Evolutionary conservation across 2,797 vertebrate genomes (phyloP).

Genomic region (Pseudochirops corinnae): DNA sequence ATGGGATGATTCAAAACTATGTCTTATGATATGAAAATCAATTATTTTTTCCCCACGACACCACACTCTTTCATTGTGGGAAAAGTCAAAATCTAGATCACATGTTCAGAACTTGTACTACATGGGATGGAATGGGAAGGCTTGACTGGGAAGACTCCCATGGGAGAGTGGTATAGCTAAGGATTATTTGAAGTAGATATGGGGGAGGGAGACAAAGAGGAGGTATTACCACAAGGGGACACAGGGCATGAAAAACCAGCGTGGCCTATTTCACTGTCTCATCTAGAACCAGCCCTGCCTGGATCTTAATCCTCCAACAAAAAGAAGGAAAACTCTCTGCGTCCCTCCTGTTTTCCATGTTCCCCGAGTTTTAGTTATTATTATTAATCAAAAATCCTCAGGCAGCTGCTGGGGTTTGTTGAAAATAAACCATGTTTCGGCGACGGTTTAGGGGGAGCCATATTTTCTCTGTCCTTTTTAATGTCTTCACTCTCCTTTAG

Average conservation of each 20-base stretch:
- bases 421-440: conserved; percentile 48
- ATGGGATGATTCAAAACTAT: neutral
- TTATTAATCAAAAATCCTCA: conserved; percentile 47
- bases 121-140: neutral
- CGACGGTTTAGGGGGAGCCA: neutral
- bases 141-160: neutral
- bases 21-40: neutral
- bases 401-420: conserved; percentile 20
- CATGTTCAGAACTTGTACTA: neutral
- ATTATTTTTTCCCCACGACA: neutral
- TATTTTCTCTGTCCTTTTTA: conserved; percentile 28
- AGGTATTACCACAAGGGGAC: neutral
- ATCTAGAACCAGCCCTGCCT: neutral
- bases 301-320: neutral
- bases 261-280: conserved; percentile 11
- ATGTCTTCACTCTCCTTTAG: conserved; percentile 19
- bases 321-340: conserved; percentile 15
- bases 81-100: neutral
- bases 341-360: neutral
- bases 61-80: neutral
- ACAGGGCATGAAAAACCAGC: neutral
- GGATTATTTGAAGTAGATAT: neutral
- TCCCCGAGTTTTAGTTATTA: conserved; percentile 50
- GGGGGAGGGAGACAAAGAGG: neutral
- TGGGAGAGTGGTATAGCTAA: too few species aligned